A percentile compares a stretch with the other conserved stretches of the same genome.
phyloP scores from a whole-genome alignment of 2,797 vertebrate species.

The Merluccius polli region DNA sequence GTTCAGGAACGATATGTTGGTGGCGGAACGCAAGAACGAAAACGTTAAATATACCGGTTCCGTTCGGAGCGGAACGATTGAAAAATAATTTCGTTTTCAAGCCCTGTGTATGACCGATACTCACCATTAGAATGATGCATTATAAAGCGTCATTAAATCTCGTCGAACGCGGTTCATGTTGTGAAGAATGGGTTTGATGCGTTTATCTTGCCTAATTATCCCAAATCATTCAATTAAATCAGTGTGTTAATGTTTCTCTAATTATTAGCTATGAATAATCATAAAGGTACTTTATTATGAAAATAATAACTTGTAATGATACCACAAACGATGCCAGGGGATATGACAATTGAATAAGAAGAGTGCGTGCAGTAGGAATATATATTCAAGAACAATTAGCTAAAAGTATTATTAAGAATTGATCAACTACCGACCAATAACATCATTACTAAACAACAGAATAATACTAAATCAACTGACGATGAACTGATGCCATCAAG shows the following conservation, averaged over 20 bases:
- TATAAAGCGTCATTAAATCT: background rate
- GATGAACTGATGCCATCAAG: slow-evolving; percentile 9
- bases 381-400: background rate
- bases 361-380: background rate
- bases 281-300: background rate
- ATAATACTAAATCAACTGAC: background rate
- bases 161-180: background rate
- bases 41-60: too few relatives aligned
- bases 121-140: too few relatives aligned
- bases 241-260: too few relatives aligned
- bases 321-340: background rate
- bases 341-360: background rate
- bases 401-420: background rate
- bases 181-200: background rate
- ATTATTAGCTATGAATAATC: background rate
- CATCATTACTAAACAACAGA: background rate
- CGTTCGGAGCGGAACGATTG: too few relatives aligned
- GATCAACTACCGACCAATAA: slow-evolving; percentile 3
- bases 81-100: too few relatives aligned
- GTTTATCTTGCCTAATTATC: background rate
- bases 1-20: too few relatives aligned
- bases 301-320: background rate
- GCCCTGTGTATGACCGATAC: too few relatives aligned
- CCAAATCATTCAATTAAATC: background rate
- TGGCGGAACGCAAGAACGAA: too few relatives aligned